Evolutionary conservation across 2,888 invertebrate genomes (phyloP), one percentile per base, ranked within the genome.

Genomic region (Synanthedon andrenaeformis): DNA sequence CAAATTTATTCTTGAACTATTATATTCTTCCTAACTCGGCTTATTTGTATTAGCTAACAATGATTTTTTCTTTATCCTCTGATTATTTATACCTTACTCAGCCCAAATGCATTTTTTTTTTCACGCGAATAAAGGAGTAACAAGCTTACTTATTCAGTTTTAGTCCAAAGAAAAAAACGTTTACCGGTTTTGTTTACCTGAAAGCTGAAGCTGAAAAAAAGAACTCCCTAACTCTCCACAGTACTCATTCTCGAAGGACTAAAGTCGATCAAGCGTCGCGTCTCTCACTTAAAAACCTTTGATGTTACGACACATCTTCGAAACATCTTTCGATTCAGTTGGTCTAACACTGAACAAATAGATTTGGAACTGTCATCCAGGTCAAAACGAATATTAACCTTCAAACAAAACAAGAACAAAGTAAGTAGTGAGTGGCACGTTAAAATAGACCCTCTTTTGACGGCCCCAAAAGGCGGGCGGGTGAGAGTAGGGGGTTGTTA

Each of bases 341-440:
- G 14, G 45, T 8, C 14, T 14, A 14, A 13, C 45, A 8, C 3
- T 35, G 35, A 5, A 45, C 45, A 45, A 45, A 45, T 45, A 45
- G 45, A 13, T 45, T 45, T 14, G 10, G n/a, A 45, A 45, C 61
- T 65, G 68, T 70, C 66, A 71, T 70, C 66, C 72, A 72, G 74
- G 76, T 78, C 75, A 74, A 74, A 79, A 76, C 71, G 71, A 74
- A 78, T 77, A 80, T 84, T 86, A 87, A 86, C 86, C 84, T 87
- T 86, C 84, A 86, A 85, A 85, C 79, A 77, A 82, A 84, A 85
- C 80, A 82, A 82, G 82, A 83, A 81, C 82, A 82, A 84, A 83
- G 82, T 70, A 61, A 61, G 57, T 77, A 76, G 74, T 70, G 76
- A 79, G 73, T 74, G 74, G 76, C 75, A 76, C 76, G 74, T 78